These are phyloP conservation scores for Polydrusus tereticollis DNA, from an alignment of 2,888 invertebrate species.

Conservation along the genomic window DNA sequence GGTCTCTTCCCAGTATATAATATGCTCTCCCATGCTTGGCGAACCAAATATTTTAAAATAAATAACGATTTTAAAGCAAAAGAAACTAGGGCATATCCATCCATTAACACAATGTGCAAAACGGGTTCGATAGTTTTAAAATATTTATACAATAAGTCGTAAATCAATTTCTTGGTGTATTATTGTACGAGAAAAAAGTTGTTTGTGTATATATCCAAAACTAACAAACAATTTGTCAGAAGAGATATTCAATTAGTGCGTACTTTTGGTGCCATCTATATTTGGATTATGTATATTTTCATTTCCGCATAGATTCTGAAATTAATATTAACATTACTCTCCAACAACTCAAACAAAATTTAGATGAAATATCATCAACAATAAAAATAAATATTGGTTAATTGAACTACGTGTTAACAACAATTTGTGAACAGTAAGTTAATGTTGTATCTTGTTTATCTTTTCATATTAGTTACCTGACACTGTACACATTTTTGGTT, in stretches of 20 bases:
- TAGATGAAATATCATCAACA: background rate
- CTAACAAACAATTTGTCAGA: constrained; percentile 42
- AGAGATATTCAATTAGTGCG: constrained; percentile 32
- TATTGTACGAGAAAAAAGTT: constrained; percentile 10
- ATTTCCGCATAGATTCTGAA: constrained; percentile 32
- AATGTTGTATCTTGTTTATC: no score
- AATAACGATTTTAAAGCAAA: constrained; percentile 14
- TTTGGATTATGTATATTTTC: constrained; percentile 44
- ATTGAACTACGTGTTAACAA: constrained; percentile 1
- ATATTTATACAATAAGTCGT: constrained; percentile 24
- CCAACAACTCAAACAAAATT: background rate
- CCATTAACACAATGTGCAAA: constrained; percentile 23
- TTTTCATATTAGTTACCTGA: no score
- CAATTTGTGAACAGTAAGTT: background rate
- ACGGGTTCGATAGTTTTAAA: constrained; percentile 20
- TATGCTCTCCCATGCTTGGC: constrained; percentile 4
- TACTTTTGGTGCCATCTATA: constrained; percentile 32
- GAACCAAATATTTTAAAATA: constrained; percentile 9
- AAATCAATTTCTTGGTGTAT: constrained; percentile 9
- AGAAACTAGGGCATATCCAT: constrained; percentile 32
- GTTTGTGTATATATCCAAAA: constrained; percentile 18
- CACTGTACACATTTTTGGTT: no score
- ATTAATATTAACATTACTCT: constrained; percentile 18
- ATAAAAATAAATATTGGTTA: constrained; percentile 2
- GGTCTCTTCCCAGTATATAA: constrained; percentile 13